Percentiles rank a stretch among this genome's conserved stretches.
Evolutionary conservation across 2,797 vertebrate species (phyloP).

Genomic region (Threskiornis aethiopicus): DNA sequence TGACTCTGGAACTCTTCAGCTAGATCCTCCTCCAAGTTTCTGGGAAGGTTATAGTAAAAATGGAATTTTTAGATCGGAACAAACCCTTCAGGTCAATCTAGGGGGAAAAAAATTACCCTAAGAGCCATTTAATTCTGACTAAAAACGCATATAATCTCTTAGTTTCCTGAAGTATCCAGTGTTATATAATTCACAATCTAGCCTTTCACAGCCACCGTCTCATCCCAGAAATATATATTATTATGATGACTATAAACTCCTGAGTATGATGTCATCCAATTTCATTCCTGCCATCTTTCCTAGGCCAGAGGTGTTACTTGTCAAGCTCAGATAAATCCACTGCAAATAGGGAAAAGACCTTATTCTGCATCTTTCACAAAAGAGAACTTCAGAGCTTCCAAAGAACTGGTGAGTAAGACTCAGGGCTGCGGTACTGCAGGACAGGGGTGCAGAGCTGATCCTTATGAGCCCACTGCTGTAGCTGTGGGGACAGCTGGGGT

Average conservation of each 20-base stretch:
- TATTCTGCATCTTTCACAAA: constrained; percentile 77
- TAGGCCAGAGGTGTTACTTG: constrained; percentile 80
- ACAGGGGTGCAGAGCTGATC: background rate
- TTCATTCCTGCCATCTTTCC: background rate
- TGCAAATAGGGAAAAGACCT: constrained; percentile 76
- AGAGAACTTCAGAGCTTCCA: constrained; percentile 78
- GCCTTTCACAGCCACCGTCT: background rate
- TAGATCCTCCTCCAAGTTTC: background rate
- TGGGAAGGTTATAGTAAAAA: background rate
- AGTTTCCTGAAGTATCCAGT: background rate
- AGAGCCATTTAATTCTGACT: background rate
- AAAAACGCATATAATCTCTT: background rate
- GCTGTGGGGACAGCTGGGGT: background rate
- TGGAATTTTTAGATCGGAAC: background rate
- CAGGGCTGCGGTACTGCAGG: background rate
- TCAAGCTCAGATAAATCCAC: constrained; percentile 77
- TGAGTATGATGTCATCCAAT: background rate
- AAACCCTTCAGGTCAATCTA: background rate
- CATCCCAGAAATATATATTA: background rate
- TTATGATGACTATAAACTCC: background rate
- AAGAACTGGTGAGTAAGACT: constrained; percentile 81
- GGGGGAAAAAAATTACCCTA: rapidly evolving
- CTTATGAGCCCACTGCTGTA: background rate
- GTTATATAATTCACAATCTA: background rate
- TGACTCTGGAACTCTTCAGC: background rate